Evolutionary conservation across 2,888 invertebrate genomes (phyloP), one percentile per base, ranked within the genome.

Genomic region (Cepaea hortensis): DNA sequence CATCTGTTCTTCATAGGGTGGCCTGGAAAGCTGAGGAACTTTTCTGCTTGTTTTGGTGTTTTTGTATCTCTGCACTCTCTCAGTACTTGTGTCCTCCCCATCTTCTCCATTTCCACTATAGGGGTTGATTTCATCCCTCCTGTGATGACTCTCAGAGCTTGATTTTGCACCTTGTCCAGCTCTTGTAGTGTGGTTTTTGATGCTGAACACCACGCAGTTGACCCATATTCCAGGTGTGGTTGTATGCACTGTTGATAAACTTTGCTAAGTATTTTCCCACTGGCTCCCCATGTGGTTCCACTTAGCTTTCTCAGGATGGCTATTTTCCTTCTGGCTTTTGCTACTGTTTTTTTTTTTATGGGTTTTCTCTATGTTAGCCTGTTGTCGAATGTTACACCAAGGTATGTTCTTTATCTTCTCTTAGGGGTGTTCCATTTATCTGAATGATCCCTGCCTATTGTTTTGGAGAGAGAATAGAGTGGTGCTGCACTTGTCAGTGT

Each of bases 401-500:
- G 35, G 35, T 35, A 35, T 35, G 35, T 35, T 35, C 35, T 35
- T 46, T 73, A 11, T 15, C 2, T 6, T 68, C 20, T 68, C 11
- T 46, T 73, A 15, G 9, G 48, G 35, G 23, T 68, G n/a, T 23
- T 72, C 72, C n/a, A 72, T 72, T n/a, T 72, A 72, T 72, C 11
- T 35, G 3, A 0, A 75, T 11, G 18, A 15, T 9, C 9, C 35
- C 13, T 35, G 46, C 11, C 46, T 35, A 6, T 46, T 15, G 46
- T 15, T 35, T 46, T 9, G 13, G 68, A 68, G 68, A 68, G 68
- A 13, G 23, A 46, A 48, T 1, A 75, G 46, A 18, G 46, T 86
- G 13, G 86, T 83, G 68, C 82, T 76, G 6, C 82, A 82, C 61
- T 86, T 86, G 6, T 86, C 86, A 68, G 76, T 83, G 70, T 86